Evolutionary conservation across 2,797 vertebrate genomes (phyloP).

Genomic region (Caiman crocodilus): DNA sequence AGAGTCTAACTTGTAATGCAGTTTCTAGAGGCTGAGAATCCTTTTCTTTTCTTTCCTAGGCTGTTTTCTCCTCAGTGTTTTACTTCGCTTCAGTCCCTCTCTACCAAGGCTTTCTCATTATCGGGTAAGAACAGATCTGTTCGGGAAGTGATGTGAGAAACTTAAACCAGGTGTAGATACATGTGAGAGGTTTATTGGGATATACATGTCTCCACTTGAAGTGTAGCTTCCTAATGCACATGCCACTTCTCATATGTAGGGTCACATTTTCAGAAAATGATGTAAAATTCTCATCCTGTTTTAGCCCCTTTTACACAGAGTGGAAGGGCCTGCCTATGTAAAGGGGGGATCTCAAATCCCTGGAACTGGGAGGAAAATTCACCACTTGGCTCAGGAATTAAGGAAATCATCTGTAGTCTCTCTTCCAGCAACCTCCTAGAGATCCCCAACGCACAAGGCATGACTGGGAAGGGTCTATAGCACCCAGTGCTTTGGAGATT

Average conservation of each 20-base stretch:
- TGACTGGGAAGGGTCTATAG: neutral
- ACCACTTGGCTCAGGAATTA: neutral
- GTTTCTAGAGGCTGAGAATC: conserved; percentile 5
- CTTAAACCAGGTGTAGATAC: neutral
- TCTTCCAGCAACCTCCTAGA: neutral
- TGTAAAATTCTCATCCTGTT: neutral
- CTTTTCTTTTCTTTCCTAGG: conserved; percentile 78
- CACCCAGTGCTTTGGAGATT: neutral
- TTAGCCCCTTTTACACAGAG: neutral
- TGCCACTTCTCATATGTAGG: neutral
- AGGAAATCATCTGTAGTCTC: neutral
- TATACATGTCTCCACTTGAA: neutral
- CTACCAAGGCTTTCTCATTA: conserved; percentile 98
- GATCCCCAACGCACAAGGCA: neutral
- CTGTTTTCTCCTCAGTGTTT: conserved; percentile 98
- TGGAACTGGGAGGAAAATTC: neutral
- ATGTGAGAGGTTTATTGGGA: neutral
- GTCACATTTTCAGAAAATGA: neutral
- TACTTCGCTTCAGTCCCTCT: conserved; percentile 98
- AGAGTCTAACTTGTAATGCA: neutral
- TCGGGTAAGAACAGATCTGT: conserved; percentile 86
- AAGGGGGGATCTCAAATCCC: neutral
- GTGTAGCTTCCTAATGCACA: neutral
- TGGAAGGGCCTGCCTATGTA: neutral
- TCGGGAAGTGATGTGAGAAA: neutral